These are phyloP conservation scores for Drosophila novamexicana DNA, from an alignment of 1,140 invertebrate genomes.

Conservation along the genomic window DNA sequence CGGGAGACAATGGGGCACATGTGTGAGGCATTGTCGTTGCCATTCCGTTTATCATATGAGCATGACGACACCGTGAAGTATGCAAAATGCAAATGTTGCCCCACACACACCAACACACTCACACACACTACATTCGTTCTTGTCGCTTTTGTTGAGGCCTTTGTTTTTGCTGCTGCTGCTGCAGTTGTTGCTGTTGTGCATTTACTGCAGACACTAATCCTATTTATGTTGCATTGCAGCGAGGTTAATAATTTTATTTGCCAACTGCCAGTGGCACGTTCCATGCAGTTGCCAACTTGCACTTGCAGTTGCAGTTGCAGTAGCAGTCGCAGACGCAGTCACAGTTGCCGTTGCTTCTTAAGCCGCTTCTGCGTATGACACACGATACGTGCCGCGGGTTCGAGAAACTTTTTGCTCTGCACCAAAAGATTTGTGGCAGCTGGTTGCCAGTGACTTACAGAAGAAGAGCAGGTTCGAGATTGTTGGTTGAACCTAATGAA, in stretches of 20 bases:
- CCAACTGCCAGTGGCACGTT: constrained; percentile 58
- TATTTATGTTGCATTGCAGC: constrained; percentile 83
- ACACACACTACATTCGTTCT: background rate
- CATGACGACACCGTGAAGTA: constrained; percentile 69
- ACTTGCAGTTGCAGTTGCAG: constrained; percentile 26
- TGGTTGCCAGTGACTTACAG: constrained; percentile 29
- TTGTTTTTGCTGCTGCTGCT: constrained; percentile 7
- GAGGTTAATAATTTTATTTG: constrained; percentile 83
- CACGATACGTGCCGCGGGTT: constrained; percentile 72
- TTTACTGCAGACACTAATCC: constrained; percentile 81
- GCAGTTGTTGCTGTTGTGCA: constrained; percentile 44
- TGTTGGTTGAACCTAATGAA: constrained; percentile 54
- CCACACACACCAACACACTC: background rate
- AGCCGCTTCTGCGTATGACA: constrained; percentile 75
- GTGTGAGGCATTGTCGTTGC: constrained; percentile 65
- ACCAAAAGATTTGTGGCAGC: constrained; percentile 24
- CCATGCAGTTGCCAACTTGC: constrained; percentile 48
- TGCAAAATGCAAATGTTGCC: constrained; percentile 68
- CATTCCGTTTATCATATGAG: constrained; percentile 74
- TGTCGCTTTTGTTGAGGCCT: constrained; percentile 4
- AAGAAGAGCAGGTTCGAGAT: background rate
- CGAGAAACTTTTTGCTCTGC: constrained; percentile 48
- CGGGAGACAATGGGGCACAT: constrained; percentile 36
- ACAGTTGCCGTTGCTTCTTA: constrained; percentile 29
- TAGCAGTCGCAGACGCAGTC: constrained; percentile 15